These are phyloP conservation scores for Sclerurus mexicanus DNA, from an alignment of 2,113 vertebrate genomes.

Conservation along the genomic window DNA sequence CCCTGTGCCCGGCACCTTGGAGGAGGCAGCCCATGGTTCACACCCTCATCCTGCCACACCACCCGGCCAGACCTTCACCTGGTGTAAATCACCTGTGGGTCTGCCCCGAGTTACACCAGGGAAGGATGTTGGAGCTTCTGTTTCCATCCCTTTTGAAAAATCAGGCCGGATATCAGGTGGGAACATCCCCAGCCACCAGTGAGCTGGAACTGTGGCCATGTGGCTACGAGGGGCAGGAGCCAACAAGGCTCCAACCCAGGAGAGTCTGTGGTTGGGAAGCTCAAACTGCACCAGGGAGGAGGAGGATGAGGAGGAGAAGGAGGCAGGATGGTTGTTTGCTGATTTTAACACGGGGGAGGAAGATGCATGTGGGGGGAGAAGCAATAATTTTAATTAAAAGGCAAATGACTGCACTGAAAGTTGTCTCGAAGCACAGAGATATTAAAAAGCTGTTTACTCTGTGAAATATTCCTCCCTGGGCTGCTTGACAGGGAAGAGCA, in stretches of 20 bases:
- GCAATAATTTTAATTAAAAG: conserved; percentile 75
- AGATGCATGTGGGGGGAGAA: neutral
- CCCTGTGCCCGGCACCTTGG: neutral
- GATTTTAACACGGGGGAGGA: neutral
- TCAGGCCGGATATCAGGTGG: fast-evolving
- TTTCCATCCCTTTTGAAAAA: neutral
- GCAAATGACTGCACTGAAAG: conserved; percentile 48
- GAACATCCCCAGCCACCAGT: fast-evolving
- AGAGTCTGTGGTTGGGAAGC: neutral
- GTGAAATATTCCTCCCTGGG: conserved; percentile 27
- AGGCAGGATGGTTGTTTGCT: neutral
- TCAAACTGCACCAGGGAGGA: neutral
- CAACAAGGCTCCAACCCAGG: neutral
- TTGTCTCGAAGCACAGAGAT: conserved; percentile 57
- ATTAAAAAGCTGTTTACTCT: conserved; percentile 70
- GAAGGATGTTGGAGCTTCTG: fast-evolving
- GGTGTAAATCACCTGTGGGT: neutral
- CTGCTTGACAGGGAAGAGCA: neutral
- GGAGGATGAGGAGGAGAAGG: neutral
- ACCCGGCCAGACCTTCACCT: neutral
- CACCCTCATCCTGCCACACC: neutral
- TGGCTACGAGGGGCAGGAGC: fast-evolving
- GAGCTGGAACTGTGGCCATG: fast-evolving
- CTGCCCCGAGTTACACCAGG: neutral
- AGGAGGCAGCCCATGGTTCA: neutral